phyloP scores from a whole-genome alignment of 2,888 invertebrate species.

The Drosophila mimica region DNA sequence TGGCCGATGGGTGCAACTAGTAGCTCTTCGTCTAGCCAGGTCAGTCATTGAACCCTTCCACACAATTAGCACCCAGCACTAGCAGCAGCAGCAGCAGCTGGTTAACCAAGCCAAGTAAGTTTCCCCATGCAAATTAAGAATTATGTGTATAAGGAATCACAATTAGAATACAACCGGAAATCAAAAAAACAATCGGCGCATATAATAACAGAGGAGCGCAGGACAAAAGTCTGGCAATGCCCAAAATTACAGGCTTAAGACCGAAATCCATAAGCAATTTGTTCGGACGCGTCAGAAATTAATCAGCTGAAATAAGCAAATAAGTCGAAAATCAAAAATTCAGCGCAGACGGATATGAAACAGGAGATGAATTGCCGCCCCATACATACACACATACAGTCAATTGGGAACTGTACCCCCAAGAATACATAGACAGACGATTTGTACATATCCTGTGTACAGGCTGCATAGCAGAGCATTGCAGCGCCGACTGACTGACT shows the following conservation, averaged over 20 bases:
- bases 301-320: conserved; percentile 49
- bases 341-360: conserved; percentile 65
- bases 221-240: conserved; percentile 28
- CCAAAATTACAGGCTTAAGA: conserved; percentile 37
- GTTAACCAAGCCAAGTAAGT: not conserved
- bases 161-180: conserved; percentile 37
- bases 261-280: conserved; percentile 57
- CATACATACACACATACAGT: conserved; percentile 8
- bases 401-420: conserved; percentile 46
- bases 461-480: conserved; percentile 45
- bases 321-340: conserved; percentile 39
- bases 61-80: conserved; percentile 50
- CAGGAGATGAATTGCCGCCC: conserved; percentile 73
- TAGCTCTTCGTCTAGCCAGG: conserved; percentile 58
- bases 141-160: conserved; percentile 5
- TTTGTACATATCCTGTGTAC: conserved; percentile 47
- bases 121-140: conserved; percentile 28
- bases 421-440: conserved; percentile 29
- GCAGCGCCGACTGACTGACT: conserved; percentile 17
- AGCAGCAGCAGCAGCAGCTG: conserved; percentile 18
- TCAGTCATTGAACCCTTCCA: conserved; percentile 64
- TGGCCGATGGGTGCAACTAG: conserved; percentile 52
- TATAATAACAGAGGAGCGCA: conserved; percentile 52
- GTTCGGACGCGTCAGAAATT: conserved; percentile 48
- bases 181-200: conserved; percentile 50